Evolutionary conservation across 2,797 vertebrate species (phyloP).

Genomic region (Enteromius treurensis): DNA sequence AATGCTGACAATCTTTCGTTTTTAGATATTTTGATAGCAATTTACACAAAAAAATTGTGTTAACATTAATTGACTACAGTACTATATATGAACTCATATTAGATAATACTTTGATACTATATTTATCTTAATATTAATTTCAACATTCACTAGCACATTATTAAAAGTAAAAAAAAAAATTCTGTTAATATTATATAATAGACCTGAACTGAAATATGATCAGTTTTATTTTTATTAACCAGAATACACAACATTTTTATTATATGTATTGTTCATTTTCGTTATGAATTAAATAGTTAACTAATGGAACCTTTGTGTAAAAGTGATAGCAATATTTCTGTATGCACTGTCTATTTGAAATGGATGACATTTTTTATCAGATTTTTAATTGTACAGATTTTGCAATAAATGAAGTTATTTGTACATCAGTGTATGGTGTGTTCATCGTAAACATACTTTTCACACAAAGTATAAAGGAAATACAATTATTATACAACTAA

Average conservation of each 20-base stretch:
- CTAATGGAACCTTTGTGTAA: neutral
- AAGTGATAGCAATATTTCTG: neutral
- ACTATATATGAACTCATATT: neutral
- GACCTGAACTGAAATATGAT: neutral
- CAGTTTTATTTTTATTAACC: neutral
- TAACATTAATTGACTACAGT: neutral
- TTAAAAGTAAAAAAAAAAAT: no score
- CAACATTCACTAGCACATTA: neutral
- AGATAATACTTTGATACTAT: neutral
- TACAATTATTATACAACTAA: neutral
- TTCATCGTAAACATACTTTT: neutral
- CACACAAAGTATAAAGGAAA: neutral
- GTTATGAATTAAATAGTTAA: neutral
- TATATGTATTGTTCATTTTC: neutral
- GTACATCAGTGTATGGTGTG: neutral
- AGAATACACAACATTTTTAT: neutral
- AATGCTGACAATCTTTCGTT: neutral
- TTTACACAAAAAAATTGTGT: neutral
- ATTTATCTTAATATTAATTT: neutral
- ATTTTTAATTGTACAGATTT: constrained; percentile 8
- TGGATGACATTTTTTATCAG: neutral
- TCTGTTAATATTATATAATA: neutral
- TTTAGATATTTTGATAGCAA: neutral
- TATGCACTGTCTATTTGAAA: constrained; percentile 4
- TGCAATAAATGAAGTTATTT: neutral